Evolutionary conservation across 2,113 vertebrate genomes (phyloP).

Genomic region (Melanerpes aurifrons): DNA sequence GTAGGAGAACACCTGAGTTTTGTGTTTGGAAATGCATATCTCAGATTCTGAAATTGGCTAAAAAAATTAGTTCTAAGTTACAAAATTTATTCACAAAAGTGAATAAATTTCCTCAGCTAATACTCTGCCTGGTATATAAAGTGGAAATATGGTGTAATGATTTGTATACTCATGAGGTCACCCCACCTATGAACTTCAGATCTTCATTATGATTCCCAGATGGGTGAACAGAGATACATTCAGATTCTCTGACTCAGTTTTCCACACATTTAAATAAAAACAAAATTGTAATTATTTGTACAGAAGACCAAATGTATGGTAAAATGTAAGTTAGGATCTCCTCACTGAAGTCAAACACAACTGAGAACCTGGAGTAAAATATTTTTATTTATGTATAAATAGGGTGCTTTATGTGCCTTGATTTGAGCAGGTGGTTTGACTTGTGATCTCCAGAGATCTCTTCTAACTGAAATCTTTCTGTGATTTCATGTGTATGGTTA

Average conservation of each 20-base stretch:
- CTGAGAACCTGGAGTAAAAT: neutral
- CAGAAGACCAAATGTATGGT: neutral
- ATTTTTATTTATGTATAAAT: neutral
- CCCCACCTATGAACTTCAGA: neutral
- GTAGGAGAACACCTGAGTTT: slow-evolving; percentile 30
- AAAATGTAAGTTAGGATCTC: neutral
- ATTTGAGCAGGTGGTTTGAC: neutral
- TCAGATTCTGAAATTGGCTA: slow-evolving; percentile 45
- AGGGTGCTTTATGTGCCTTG: neutral
- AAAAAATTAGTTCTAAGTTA: neutral
- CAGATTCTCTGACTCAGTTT: neutral
- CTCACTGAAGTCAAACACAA: neutral
- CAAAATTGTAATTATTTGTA: neutral
- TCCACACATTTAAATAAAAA: neutral
- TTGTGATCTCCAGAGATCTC: neutral
- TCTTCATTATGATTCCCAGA: neutral
- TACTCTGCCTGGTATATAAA: slow-evolving; percentile 3
- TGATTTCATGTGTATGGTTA: neutral
- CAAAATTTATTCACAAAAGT: slow-evolving; percentile 6
- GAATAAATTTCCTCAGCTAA: slow-evolving; percentile 2
- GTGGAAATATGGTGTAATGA: neutral
- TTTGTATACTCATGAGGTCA: neutral
- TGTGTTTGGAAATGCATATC: slow-evolving; percentile 40
- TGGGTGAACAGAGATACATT: neutral
- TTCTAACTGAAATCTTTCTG: neutral